Percentiles rank a stretch among this genome's conserved stretches.
Conservation (phyloP, 2,888 invertebrate genomes). For the Amphimallon solstitiale region DNA sequence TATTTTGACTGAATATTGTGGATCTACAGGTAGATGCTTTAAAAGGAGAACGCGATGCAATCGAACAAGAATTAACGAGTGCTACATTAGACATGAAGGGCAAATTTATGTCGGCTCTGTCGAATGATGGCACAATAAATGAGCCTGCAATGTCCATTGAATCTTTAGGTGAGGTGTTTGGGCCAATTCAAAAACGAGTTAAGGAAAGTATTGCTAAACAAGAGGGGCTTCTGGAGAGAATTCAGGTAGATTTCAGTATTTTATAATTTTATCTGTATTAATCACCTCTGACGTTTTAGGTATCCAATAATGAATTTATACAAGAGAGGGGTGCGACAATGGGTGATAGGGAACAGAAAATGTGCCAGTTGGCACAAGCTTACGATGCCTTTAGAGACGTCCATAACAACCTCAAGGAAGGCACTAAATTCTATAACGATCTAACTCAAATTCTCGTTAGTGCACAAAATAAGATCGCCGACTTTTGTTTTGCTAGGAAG, state of each 20-base stretch:
- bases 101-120: conserved; percentile 79
- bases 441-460: conserved; percentile 85
- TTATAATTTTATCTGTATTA: not conserved
- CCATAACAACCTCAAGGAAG: conserved; percentile 91
- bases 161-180: conserved; percentile 78
- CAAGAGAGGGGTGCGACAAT: conserved; percentile 73
- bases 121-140: conserved; percentile 81
- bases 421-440: conserved; percentile 95
- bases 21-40: conserved; percentile 77
- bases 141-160: conserved; percentile 79
- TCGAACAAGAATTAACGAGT: conserved; percentile 87
- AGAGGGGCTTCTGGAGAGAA: conserved; percentile 73
- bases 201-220: conserved; percentile 80
- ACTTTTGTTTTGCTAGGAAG: conserved; percentile 98
- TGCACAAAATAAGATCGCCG: conserved; percentile 97
- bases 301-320: conserved; percentile 69
- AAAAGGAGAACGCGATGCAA: conserved; percentile 88
- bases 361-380: conserved; percentile 88
- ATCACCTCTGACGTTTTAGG: conserved; percentile 55
- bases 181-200: conserved; percentile 81
- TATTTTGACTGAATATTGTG: too few relatives aligned
- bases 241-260: conserved; percentile 67
- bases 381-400: conserved; percentile 94
- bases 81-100: conserved; percentile 84
- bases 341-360: conserved; percentile 77